These are phyloP conservation scores for Myotis yumanensis DNA, from an alignment of 2,113 vertebrate genomes.

Conservation along the genomic window DNA sequence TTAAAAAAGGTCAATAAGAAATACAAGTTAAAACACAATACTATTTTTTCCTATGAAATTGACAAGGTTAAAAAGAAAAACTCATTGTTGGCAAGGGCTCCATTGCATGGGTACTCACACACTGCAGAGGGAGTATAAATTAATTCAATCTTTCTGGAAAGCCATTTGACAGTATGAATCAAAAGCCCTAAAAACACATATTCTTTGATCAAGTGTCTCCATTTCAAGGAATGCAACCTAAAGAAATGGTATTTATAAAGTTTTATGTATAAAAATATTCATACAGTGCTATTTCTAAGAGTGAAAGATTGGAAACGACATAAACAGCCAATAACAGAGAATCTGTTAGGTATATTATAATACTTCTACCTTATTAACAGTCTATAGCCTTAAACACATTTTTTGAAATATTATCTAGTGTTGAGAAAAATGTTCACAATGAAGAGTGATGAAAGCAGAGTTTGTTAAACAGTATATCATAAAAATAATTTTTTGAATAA, in stretches of 20 bases:
- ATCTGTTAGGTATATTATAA: not conserved
- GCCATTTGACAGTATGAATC: constrained; percentile 6
- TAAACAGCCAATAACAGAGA: constrained; percentile 19
- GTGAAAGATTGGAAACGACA: not conserved
- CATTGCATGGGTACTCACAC: not conserved
- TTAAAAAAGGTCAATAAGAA: not conserved
- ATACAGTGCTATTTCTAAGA: constrained; percentile 35
- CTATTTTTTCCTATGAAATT: constrained; percentile 40
- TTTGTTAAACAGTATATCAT: not conserved
- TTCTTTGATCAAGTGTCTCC: constrained; percentile 53
- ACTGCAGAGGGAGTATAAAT: not conserved
- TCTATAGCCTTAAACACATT: not conserved
- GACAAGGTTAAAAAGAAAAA: not conserved
- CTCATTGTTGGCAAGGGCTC: not conserved
- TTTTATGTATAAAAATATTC: constrained; percentile 10
- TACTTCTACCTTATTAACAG: not conserved
- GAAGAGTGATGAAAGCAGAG: not conserved
- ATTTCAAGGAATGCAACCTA: constrained; percentile 59
- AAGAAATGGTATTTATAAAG: constrained; percentile 43
- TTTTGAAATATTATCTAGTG: not conserved
- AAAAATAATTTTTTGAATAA: constrained; percentile 17
- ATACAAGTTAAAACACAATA: constrained; percentile 20
- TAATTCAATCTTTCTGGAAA: constrained; percentile 55
- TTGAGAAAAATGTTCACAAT: constrained; percentile 28
- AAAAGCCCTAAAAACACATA: constrained; percentile 50